Percentiles rank a stretch among this genome's conserved stretches.
Evolutionary conservation across 2,113 vertebrate genomes (phyloP).

Genomic region (Geococcyx californianus): DNA sequence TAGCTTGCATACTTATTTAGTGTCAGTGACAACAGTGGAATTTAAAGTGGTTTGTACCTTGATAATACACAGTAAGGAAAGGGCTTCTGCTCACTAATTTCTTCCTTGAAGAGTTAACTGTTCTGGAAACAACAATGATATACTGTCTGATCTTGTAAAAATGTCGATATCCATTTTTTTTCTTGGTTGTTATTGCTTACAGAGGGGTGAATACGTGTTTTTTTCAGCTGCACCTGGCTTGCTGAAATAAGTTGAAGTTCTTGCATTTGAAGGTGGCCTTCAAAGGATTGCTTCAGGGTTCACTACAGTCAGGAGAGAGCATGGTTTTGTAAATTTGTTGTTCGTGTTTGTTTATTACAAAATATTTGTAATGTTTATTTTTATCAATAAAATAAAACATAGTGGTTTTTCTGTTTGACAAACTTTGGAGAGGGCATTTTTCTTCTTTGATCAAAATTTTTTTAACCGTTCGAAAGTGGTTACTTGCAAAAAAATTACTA

Average conservation of each 20-base stretch:
- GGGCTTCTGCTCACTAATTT: not conserved
- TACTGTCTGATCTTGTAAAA: not conserved
- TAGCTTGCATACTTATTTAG: not conserved
- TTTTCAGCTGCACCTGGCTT: not conserved
- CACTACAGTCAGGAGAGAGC: not conserved
- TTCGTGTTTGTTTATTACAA: not conserved
- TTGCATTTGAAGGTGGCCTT: not conserved
- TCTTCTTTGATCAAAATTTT: too few species aligned
- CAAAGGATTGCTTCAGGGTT: not conserved
- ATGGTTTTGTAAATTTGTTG: not conserved
- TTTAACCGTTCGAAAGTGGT: not conserved
- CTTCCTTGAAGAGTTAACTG: not conserved
- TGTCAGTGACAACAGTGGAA: not conserved
- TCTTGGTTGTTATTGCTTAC: not conserved
- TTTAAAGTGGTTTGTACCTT: slow-evolving; percentile 3
- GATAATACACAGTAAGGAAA: not conserved
- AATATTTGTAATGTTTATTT: not conserved
- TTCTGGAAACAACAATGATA: not conserved
- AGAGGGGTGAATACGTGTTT: not conserved
- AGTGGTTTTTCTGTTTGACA: accelerated
- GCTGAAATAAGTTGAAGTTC: not conserved
- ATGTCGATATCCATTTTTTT: not conserved
- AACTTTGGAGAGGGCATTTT: not conserved
- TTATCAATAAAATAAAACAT: not conserved
- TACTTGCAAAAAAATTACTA: not conserved